These are phyloP conservation scores for Lepidurus arcticus DNA, from an alignment of 1,140 invertebrate genomes.

Conservation along the genomic window DNA sequence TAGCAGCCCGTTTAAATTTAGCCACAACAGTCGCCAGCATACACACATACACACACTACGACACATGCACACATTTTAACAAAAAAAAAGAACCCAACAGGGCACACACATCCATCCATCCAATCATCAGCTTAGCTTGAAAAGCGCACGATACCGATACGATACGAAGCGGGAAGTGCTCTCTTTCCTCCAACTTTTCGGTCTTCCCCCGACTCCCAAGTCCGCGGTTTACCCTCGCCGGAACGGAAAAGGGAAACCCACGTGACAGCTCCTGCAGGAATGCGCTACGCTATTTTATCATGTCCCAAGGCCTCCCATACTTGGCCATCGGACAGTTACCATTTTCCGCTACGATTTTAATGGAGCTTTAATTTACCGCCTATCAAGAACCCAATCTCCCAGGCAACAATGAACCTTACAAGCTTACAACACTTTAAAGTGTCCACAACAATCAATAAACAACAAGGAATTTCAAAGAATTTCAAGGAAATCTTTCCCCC, in stretches of 20 bases:
- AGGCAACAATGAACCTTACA: too few species aligned
- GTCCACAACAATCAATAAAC: too few species aligned
- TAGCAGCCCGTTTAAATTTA: constrained; percentile 22
- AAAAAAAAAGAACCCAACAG: constrained; percentile 13
- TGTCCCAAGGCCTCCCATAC: neutral
- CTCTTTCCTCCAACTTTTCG: neutral
- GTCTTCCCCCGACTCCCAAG: neutral
- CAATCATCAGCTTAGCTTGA: neutral
- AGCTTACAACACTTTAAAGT: too few species aligned
- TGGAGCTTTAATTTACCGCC: too few species aligned
- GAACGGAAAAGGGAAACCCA: neutral
- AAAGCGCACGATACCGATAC: neutral
- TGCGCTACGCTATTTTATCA: neutral
- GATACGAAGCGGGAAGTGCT: neutral
- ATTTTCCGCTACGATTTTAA: too few species aligned
- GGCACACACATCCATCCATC: neutral
- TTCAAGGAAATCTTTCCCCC: too few species aligned
- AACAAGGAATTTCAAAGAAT: too few species aligned
- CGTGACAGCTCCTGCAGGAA: neutral
- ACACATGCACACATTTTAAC: constrained; percentile 22
- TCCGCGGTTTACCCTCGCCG: neutral
- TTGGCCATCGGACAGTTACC: neutral
- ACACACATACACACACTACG: neutral
- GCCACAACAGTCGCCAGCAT: constrained; percentile 14
- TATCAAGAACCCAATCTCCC: too few species aligned